Percentiles rank a stretch among this genome's conserved stretches.
These are phyloP conservation scores for Sphaerophoria taeniata DNA, from an alignment of 2,888 invertebrate genomes.

Conservation along the genomic window DNA sequence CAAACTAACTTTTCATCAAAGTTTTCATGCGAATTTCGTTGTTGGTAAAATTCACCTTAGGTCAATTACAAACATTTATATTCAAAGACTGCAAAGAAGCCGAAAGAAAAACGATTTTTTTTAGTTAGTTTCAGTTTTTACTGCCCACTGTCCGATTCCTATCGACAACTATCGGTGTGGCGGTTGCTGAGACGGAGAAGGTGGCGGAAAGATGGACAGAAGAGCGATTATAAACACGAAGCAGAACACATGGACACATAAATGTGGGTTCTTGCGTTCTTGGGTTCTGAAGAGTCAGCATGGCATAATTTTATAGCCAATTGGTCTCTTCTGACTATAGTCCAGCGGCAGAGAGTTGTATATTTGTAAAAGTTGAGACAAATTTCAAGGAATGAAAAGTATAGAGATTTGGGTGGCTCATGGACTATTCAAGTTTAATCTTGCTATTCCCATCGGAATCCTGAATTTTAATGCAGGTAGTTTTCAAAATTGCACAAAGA, in stretches of 20 bases:
- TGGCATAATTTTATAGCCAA: constrained; percentile 21
- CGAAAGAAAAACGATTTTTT: background rate
- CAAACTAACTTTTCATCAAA: no score
- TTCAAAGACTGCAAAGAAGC: background rate
- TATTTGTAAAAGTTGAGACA: background rate
- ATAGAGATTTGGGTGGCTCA: no score
- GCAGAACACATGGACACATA: background rate
- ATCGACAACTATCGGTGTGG: background rate
- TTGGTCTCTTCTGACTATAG: constrained; percentile 9
- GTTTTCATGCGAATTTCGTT: no score
- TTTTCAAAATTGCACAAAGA: constrained; percentile 6
- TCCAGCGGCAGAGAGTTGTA: background rate
- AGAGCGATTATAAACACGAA: constrained; percentile 32
- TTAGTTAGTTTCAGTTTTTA: constrained; percentile 1
- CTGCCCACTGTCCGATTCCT: background rate
- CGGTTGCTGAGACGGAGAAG: background rate
- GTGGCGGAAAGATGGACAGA: constrained; percentile 20
- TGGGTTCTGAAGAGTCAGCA: constrained; percentile 7
- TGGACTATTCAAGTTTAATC: background rate
- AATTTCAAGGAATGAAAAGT: no score
- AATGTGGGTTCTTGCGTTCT: background rate
- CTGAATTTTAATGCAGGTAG: constrained; percentile 32
- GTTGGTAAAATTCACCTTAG: constrained; percentile 5
- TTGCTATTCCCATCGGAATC: background rate
- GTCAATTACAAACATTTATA: background rate